Conservation (phyloP, 2,797 vertebrate genomes). For the Hyperoplus lanceolatus region DNA sequence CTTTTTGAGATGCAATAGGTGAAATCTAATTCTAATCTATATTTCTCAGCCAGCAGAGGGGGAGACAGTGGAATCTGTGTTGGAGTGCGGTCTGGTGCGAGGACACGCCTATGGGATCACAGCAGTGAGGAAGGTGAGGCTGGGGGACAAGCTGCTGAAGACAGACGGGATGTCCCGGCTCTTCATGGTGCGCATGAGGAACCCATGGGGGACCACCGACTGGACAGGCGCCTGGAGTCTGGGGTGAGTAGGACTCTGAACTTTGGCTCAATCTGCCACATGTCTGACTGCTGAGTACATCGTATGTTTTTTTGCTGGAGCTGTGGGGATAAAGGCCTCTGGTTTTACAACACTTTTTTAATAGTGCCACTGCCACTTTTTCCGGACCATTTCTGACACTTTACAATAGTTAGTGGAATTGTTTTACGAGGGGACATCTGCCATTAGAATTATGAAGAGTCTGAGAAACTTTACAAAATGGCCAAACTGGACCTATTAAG, state of each 20-base stretch:
- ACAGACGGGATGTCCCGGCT: slow-evolving; percentile 67
- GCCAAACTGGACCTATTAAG: slow-evolving; percentile 61
- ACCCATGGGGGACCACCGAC: slow-evolving; percentile 89
- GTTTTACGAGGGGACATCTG: slow-evolving; percentile 67
- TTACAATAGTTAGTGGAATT: slow-evolving; percentile 52
- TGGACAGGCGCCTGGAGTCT: slow-evolving; percentile 90
- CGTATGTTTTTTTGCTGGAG: slow-evolving; percentile 37
- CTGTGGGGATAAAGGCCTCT: slow-evolving; percentile 39
- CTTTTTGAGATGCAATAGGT: too few relatives aligned
- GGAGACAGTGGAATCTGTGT: slow-evolving; percentile 84
- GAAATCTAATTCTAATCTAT: neutral
- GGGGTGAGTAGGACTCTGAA: slow-evolving; percentile 73
- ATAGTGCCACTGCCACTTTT: slow-evolving; percentile 51
- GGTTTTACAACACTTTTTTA: slow-evolving; percentile 51
- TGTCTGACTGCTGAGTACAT: slow-evolving; percentile 42
- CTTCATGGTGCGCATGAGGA: slow-evolving; percentile 87
- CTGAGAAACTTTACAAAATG: slow-evolving; percentile 59
- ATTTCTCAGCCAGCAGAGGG: slow-evolving; percentile 83
- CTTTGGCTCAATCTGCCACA: slow-evolving; percentile 23
- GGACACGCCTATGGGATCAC: slow-evolving; percentile 90
- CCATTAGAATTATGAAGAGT: slow-evolving; percentile 32
- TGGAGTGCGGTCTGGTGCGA: slow-evolving; percentile 87
- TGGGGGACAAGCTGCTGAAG: slow-evolving; percentile 59
- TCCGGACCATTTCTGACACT: slow-evolving; percentile 50
- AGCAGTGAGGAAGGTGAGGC: slow-evolving; percentile 80